Base-by-base conservation (phyloP, 2,113 vertebrate species). In the Ia io region DNA sequence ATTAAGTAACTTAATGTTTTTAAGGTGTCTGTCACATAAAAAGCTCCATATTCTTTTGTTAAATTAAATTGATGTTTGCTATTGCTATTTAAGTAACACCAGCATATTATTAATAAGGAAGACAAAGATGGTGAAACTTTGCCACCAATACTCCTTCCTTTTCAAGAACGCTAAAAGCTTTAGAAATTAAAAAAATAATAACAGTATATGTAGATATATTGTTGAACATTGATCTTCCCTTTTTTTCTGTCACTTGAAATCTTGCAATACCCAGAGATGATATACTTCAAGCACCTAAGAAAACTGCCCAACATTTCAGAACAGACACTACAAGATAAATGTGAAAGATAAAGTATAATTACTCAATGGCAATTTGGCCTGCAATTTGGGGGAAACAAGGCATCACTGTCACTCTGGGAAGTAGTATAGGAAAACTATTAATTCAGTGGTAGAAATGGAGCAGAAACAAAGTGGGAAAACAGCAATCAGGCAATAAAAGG, bases 261-360 rank as follows among this genome's bases (percentile, higher is more conserved):
- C 28, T 69, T 78, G 13, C 13, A 23, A 80, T 51, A 67, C 9
- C n/a, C 67, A 53, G 71, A 84, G 30, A 78, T 47, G 63, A 85
- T 20, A 83, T 78, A 32, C 4, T 71, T 80, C 20, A 82, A 56
- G 16, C 10, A 83, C 44, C 5, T 69, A 70, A 84, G 63, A 47
- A 95, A 84, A 63, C 74, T 63, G 9, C 0, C 42, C 42, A 93
- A 61, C 16, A 90, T 89, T 95, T 95, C 42, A 93, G 47, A 87
- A 93, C 12, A 89, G 28, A 84, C 80, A 73, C 14, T 47, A 18
- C n/a, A 47, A 35, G 42, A 35, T 42, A 82, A 88, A 77, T 22
- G 25, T 82, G n/a, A 91, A 94, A 78, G 5, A 2, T 40, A 51
- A 96, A 74, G 61, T 77, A 25, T 25, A 92, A 83, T 70, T 88